phyloP scores from a whole-genome alignment of 1,140 invertebrate genomes.

The Rhyzopertha dominica region DNA sequence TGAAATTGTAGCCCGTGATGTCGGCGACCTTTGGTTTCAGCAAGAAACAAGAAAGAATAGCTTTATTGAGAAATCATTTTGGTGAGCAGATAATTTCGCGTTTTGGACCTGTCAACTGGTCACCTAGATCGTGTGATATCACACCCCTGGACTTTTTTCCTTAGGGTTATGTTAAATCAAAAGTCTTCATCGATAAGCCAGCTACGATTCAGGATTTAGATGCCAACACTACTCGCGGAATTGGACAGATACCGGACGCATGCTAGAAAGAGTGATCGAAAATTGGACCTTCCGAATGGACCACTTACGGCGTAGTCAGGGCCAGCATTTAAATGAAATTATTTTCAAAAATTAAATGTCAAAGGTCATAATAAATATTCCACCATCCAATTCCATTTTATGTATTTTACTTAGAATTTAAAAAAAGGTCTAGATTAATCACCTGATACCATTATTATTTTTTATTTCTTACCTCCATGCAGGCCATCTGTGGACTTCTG shows the following conservation, averaged over 20 bases:
- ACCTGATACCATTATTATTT: too few relatives aligned
- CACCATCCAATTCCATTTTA: too few relatives aligned
- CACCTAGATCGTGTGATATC: constrained; percentile 15
- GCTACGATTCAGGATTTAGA: constrained; percentile 12
- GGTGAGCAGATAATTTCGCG: constrained; percentile 15
- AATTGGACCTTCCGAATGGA: constrained; percentile 13
- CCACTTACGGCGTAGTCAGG: too few relatives aligned
- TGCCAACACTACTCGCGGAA: constrained; percentile 8
- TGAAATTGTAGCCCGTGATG: constrained; percentile 8
- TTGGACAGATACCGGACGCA: constrained; percentile 10
- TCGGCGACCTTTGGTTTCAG: constrained; percentile 14
- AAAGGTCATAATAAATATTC: too few relatives aligned
- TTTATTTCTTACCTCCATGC: too few relatives aligned
- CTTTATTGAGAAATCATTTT: constrained; percentile 14
- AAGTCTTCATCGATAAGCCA: too few relatives aligned
- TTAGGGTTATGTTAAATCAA: too few relatives aligned
- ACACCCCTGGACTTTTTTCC: constrained; percentile 12
- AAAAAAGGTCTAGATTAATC: too few relatives aligned
- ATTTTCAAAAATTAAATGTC: constrained; percentile 16
- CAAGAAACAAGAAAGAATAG: constrained; percentile 13
- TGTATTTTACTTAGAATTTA: too few relatives aligned
- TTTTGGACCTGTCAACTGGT: constrained; percentile 10
- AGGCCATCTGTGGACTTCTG: too few relatives aligned
- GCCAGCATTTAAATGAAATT: constrained; percentile 16
- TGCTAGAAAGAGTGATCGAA: constrained; percentile 12